Conservation (phyloP, 2,797 vertebrate species). For the Scolopax bukidnonensis region DNA sequence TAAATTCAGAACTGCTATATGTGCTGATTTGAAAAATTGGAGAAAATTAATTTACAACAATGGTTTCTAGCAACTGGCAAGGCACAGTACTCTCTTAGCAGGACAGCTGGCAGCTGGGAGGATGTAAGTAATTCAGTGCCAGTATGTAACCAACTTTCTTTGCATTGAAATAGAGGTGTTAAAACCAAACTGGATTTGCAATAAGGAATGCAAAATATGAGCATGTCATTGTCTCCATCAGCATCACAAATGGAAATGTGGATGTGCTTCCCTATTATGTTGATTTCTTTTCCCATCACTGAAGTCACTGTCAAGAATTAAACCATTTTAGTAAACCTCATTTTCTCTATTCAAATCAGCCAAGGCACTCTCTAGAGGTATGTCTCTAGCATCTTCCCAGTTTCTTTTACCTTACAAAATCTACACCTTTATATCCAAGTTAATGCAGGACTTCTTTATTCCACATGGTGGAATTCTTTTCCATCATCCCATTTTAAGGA, state of each 20-base stretch:
- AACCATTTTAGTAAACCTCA: background rate
- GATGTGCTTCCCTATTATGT: background rate
- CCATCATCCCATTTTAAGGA: background rate
- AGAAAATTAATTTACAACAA: slow-evolving; percentile 20
- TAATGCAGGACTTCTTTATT: background rate
- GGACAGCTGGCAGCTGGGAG: slow-evolving; percentile 52
- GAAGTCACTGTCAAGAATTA: background rate
- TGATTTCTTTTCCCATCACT: background rate
- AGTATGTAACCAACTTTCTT: slow-evolving; percentile 4
- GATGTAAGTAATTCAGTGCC: slow-evolving; percentile 9
- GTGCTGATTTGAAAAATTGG: background rate
- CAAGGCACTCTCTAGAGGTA: background rate
- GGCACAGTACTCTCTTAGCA: background rate
- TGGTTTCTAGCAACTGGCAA: slow-evolving; percentile 1
- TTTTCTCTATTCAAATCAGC: background rate
- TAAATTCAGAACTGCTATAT: background rate
- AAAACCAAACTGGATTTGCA: slow-evolving; percentile 1
- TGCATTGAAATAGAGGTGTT: slow-evolving; percentile 36
- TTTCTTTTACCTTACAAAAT: background rate
- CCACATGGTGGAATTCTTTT: background rate
- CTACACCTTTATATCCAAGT: background rate
- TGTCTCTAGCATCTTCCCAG: background rate
- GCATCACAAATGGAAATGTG: background rate
- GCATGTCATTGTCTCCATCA: background rate
- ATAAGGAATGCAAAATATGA: background rate